Base-by-base conservation (phyloP, 2,797 vertebrate species). In the Pampus argenteus region DNA sequence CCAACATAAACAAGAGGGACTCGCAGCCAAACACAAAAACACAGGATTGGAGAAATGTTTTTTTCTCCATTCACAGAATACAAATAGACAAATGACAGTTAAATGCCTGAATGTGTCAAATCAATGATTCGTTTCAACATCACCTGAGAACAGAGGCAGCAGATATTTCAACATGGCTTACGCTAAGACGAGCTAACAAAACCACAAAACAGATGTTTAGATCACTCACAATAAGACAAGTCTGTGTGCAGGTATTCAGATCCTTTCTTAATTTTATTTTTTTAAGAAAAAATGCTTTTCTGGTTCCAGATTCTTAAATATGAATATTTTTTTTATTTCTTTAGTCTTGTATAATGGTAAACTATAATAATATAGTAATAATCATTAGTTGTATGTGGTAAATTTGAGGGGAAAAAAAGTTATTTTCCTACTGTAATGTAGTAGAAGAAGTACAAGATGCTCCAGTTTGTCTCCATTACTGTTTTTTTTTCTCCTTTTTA, bases 161-260 rank as follows among this genome's bases (percentile, higher is more conserved):
- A 74, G 71, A 66, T 66, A 31, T 66, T 79, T 82, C 3, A 7
- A 54, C 61, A 36, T 0, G 50, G 76, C 69, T 86, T 62, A 72
- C 1, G 22, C 47, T 74, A 83, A 83, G 74, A 77, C 71, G 25
- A 50, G 65, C 57, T 58, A 68, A 84, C 68, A 74, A 51, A 82
- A 83, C 77, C 74, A 81, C 58, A 79, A 72, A 81, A 71, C 74
- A 69, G 66, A 81, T 76, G 83, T 88, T 86, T 85, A 81, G 81
- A 86, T 84, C 71, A 79, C 60, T 81, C 66, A 45, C 67, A 81
- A 71, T 83, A 47, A 76, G 74, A 59, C 47, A 22, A 3, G 45
- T 29, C 68, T 76, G 44, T 55, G 74, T 83, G 59, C 68, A n/a
- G 20, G 42, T 22, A n/a, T 52, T 67, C 42, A 18, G 6, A 50